Evolutionary conservation across 1,140 invertebrate species (phyloP), one percentile per base, ranked within the genome.

Genomic region (Cherax quadricarinatus): DNA sequence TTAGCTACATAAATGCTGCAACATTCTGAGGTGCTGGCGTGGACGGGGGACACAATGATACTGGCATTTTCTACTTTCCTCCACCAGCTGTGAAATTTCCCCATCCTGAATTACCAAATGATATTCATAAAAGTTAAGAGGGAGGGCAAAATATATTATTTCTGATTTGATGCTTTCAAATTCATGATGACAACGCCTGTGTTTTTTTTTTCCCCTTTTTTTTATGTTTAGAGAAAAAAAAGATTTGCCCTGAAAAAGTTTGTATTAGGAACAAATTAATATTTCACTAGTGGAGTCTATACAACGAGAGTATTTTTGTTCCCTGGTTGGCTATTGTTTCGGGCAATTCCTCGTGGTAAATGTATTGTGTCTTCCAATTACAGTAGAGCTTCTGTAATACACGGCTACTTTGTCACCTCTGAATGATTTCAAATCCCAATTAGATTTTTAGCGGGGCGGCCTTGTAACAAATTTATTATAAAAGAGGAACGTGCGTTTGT

Each of bases 361-460:
- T 62, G 83, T 48, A 85, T 85, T 85, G 83, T 85, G 60, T 85
- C 83, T 85, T 85, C 24, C 83, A 85, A 85, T 85, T 85, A 85
- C 83, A 85, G 83, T 85, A 85, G 83, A 70, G 83, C 83, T 85
- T 85, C 83, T 70, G 83, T 85, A 85, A 85, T 85, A 70, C 83
- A 85, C 30, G 10, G 14, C 21, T 85, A 85, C 83, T 85, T 85
- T 85, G 83, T 85, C 83, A 85, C 41, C 83, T 85, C 12, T 85
- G 83, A 85, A 66, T 85, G 83, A 66, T 85, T 70, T 85, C 30
- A 85, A 57, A 85, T 85, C 83, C 83, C 83, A 85, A 85, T 85
- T 85, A 85, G 62, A 70, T 48, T 57, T 85, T 66, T 85, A 60
- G 62, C 14, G 62, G 62, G 62, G 62, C 21, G 62, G 70, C 70